Conservation (phyloP, 2,797 vertebrate species). For the Natrix natrix region DNA sequence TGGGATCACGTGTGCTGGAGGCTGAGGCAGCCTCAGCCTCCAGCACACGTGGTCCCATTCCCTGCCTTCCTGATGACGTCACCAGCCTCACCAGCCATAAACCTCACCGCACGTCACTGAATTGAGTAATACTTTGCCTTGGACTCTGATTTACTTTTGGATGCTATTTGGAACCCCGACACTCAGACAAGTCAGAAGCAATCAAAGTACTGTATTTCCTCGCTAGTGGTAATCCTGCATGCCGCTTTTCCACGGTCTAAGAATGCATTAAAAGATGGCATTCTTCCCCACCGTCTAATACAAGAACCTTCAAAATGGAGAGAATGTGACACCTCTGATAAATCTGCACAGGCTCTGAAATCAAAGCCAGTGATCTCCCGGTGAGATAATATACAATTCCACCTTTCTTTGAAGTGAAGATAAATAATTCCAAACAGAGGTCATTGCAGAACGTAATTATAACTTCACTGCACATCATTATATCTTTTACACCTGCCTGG, state of each 20-base stretch:
- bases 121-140: too few species aligned
- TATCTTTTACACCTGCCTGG: background rate
- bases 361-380: constrained; percentile 24
- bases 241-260: background rate
- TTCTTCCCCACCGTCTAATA: constrained; percentile 26
- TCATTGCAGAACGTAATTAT: background rate
- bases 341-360: constrained; percentile 24
- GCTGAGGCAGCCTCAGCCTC: too few species aligned
- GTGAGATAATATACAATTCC: constrained; percentile 22
- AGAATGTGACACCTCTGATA: constrained; percentile 36
- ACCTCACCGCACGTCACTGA: too few species aligned
- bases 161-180: too few species aligned
- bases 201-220: background rate
- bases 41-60: too few species aligned
- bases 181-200: too few species aligned
- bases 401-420: constrained; percentile 1
- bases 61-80: too few species aligned
- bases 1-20: too few species aligned
- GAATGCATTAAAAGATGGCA: constrained; percentile 15
- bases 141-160: too few species aligned
- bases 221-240: background rate
- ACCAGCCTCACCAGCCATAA: too few species aligned
- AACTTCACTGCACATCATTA: background rate
- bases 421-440: constrained; percentile 39
- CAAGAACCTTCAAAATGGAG: constrained; percentile 8